These are phyloP conservation scores for Cantharis nigra DNA, from an alignment of 2,888 invertebrate genomes.

Conservation along the genomic window DNA sequence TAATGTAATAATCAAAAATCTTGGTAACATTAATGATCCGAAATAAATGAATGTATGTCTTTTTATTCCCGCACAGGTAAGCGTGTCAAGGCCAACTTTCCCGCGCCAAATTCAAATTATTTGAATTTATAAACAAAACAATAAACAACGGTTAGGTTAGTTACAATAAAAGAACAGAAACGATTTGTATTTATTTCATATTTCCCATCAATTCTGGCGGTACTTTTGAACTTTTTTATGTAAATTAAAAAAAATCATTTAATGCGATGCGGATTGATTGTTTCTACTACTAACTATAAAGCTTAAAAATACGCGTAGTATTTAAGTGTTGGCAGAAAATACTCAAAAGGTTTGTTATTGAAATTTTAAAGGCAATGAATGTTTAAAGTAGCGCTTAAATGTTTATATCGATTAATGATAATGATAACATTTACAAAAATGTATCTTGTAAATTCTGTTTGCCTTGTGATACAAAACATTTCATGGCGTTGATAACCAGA, in stretches of 20 bases:
- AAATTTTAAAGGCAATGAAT: not conserved
- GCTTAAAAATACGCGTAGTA: not conserved
- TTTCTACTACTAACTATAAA: not conserved
- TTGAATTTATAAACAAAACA: too few species aligned
- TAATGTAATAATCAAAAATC: too few species aligned
- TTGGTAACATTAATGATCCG: too few species aligned
- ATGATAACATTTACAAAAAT: not conserved
- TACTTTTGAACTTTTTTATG: not conserved
- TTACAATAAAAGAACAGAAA: not conserved
- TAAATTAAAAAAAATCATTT: not conserved
- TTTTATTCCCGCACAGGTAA: too few species aligned
- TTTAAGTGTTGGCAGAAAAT: not conserved
- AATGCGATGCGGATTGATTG: not conserved
- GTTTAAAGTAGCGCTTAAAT: not conserved
- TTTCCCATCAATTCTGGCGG: not conserved
- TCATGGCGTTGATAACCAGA: not conserved
- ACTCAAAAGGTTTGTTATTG: not conserved
- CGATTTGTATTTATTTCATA: not conserved
- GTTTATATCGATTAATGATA: not conserved
- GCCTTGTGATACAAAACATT: not conserved
- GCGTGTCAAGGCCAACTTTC: too few species aligned
- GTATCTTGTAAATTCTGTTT: not conserved
- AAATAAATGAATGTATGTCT: too few species aligned
- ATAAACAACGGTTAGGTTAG: too few species aligned
- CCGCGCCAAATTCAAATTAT: too few species aligned